Percentiles rank a stretch among this genome's conserved stretches.
phyloP scores from a whole-genome alignment of 2,888 invertebrate genomes.

The Octonoba sinensis region DNA sequence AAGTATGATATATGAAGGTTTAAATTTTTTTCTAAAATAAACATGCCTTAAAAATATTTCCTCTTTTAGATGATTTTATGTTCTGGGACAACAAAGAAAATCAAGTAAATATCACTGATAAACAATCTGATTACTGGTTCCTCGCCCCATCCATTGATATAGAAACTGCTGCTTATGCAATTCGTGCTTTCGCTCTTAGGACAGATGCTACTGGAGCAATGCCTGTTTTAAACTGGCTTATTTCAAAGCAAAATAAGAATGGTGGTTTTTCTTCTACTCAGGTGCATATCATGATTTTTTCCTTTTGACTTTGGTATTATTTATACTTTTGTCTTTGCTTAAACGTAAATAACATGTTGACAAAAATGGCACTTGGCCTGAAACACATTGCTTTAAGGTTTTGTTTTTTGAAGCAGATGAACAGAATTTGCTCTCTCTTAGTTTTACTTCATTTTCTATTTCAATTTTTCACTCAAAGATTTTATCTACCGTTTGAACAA shows the following conservation, averaged over 20 bases:
- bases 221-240: constrained; percentile 81
- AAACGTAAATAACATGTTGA: no score
- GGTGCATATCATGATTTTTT: constrained; percentile 68
- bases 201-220: constrained; percentile 74
- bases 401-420: no score
- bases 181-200: constrained; percentile 78
- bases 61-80: constrained; percentile 75
- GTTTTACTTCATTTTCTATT: no score
- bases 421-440: no score
- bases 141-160: constrained; percentile 82
- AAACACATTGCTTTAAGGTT: no score
- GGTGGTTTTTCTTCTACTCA: constrained; percentile 82
- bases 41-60: no score
- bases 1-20: no score
- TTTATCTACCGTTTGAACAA: no score
- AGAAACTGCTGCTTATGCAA: constrained; percentile 89
- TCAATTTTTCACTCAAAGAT: no score
- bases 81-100: constrained; percentile 82
- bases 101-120: constrained; percentile 65
- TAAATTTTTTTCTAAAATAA: no score
- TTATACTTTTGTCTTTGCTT: background rate
- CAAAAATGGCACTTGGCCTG: no score
- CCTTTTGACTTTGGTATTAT: background rate
- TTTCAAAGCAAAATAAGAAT: constrained; percentile 79
- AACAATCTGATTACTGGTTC: constrained; percentile 67